Evolutionary conservation across 2,113 vertebrate genomes (phyloP).

Genomic region (Acrocephalus arundinaceus): DNA sequence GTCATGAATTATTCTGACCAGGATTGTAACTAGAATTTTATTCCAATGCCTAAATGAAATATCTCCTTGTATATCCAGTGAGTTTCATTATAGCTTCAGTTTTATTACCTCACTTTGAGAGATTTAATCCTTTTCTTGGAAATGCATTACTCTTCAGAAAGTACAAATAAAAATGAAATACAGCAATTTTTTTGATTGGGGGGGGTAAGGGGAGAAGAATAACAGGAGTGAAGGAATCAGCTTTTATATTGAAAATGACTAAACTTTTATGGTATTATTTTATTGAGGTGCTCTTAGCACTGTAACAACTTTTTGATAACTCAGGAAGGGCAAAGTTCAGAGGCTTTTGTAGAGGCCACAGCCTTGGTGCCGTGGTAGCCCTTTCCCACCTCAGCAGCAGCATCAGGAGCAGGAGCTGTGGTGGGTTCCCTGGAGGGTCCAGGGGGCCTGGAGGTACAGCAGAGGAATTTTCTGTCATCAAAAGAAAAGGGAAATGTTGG

Average conservation of each 20-base stretch:
- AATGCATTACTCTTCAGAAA: conserved; percentile 39
- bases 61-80: conserved; percentile 23
- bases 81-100: conserved; percentile 56
- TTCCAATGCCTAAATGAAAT: conserved; percentile 55
- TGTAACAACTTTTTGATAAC: neutral
- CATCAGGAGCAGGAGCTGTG: rapidly evolving
- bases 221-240: neutral
- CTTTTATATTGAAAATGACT: neutral
- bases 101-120: conserved; percentile 55
- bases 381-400: neutral
- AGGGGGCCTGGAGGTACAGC: rapidly evolving
- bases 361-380: rapidly evolving
- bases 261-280: neutral
- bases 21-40: conserved; percentile 47
- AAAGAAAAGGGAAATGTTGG: neutral
- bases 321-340: neutral
- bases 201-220: neutral
- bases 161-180: conserved; percentile 53
- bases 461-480: neutral
- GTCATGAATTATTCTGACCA: conserved; percentile 66
- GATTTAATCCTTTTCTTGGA: conserved; percentile 47
- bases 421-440: neutral
- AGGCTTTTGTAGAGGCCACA: neutral
- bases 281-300: neutral
- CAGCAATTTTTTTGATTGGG: neutral